Percentiles rank a stretch among this genome's conserved stretches.
phyloP scores from a whole-genome alignment of 1,140 invertebrate genomes.

The Drosophila orosa region DNA sequence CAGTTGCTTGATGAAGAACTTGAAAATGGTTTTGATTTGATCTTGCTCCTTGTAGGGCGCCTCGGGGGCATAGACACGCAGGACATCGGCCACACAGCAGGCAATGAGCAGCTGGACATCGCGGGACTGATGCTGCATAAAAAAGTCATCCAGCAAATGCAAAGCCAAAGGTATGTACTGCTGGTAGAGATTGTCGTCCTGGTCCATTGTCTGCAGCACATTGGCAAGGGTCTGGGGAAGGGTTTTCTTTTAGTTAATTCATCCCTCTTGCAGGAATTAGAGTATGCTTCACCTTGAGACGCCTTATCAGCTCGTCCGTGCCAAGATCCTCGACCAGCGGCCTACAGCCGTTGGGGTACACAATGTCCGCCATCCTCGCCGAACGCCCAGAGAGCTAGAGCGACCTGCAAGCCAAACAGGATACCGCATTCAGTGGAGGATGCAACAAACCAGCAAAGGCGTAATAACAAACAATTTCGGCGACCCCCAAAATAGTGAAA shows the following conservation, averaged over 20 bases:
- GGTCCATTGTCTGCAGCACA: conserved; percentile 97
- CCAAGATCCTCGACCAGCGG: conserved; percentile 96
- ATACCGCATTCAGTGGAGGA: conserved; percentile 20
- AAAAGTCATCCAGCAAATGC: conserved; percentile 96
- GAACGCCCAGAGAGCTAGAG: conserved; percentile 14
- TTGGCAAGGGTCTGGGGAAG: conserved; percentile 91
- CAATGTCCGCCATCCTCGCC: conserved; percentile 87
- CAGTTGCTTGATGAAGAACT: conserved; percentile 98
- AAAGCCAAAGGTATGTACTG: conserved; percentile 97
- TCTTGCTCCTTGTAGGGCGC: conserved; percentile 98
- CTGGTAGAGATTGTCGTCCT: conserved; percentile 97
- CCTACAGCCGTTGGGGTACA: conserved; percentile 94
- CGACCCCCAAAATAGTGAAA: conserved; percentile 72
- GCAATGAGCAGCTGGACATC: conserved; percentile 98
- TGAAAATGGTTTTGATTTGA: conserved; percentile 95
- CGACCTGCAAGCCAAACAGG: conserved; percentile 28
- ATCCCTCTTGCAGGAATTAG: neutral
- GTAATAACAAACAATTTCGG: conserved; percentile 31
- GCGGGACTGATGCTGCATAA: conserved; percentile 94
- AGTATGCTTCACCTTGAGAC: conserved; percentile 90
- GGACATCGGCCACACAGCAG: conserved; percentile 98
- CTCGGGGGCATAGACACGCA: conserved; percentile 99
- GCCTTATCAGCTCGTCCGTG: conserved; percentile 96
- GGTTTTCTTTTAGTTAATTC: neutral
- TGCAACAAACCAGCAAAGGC: conserved; percentile 26